These are phyloP conservation scores for Rhagologus leucostigma DNA, from an alignment of 2,113 vertebrate species.

Conservation along the genomic window DNA sequence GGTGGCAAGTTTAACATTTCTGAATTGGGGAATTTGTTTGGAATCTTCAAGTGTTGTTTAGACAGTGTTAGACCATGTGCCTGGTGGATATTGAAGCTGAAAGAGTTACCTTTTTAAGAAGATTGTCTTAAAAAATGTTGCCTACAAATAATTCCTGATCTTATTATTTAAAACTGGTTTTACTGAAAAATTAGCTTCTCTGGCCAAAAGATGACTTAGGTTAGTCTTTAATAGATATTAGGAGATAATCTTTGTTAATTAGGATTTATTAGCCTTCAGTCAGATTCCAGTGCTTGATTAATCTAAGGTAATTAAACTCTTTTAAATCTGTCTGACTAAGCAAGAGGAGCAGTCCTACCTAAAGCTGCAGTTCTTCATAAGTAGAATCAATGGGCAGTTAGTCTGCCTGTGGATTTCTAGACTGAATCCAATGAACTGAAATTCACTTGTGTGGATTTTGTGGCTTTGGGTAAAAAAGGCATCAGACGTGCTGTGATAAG, in stretches of 20 bases:
- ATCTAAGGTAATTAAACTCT: conserved; percentile 38
- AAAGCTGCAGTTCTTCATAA: not conserved
- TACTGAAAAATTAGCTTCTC: not conserved
- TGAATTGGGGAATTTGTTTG: not conserved
- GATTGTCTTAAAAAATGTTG: not conserved
- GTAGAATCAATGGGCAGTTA: not conserved
- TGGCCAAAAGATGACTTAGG: not conserved
- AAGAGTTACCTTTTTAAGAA: not conserved
- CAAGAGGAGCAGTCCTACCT: not conserved
- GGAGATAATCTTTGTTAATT: conserved; percentile 41
- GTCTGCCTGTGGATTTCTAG: not conserved
- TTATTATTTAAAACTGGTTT: conserved; percentile 44
- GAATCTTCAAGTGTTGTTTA: not conserved
- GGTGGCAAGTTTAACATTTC: not conserved
- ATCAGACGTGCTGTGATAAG: not conserved
- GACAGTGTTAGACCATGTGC: not conserved
- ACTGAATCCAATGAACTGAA: not conserved
- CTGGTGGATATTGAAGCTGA: not conserved
- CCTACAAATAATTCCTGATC: not conserved
- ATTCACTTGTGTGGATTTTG: not conserved
- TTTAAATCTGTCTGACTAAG: conserved; percentile 23
- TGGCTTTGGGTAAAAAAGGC: not conserved
- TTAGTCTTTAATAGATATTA: conserved; percentile 22
- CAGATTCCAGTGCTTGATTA: conserved; percentile 20
- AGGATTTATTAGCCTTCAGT: conserved; percentile 36